Base-by-base conservation (phyloP, 2,113 vertebrate genomes). In the Microtus richardsoni region DNA sequence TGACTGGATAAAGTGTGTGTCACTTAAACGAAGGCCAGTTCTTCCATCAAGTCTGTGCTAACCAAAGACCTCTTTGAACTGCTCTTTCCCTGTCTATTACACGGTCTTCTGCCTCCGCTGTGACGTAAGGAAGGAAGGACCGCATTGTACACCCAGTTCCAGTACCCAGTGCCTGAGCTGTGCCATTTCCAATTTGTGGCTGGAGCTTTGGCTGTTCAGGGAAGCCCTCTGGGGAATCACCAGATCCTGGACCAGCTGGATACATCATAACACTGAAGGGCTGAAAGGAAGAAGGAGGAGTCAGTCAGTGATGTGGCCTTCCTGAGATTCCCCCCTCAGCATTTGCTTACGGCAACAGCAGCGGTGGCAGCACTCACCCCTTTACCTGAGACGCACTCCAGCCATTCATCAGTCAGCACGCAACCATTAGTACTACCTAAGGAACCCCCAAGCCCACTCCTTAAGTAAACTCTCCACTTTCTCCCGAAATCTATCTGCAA, bases 221-320 rank as follows among this genome's bases (percentile, higher is more conserved):
- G 84, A 97, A 97, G 96, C 94, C 95, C 54, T 96, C 96, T 33
- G 97, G 96, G 66, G 95, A 97, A 90, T 97, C 97, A 89, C 97
- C 97, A 66, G 95, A 98, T 89, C 94, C 95, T 88, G 97, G 97
- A 91, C 97, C 96, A 70, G 95, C 96, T 79, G 97, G 94, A 21
- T 97, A 87, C 97, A 98, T 97, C 96, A n/a, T 97, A 64, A 93
- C 77, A 91, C 90, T 86, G 90, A 86, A 84, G 95, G 70, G 77
- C 96, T 97, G 17, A 82, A 75, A 95, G 82, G 79, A 90, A 73
- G 79, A 30, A 70, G 49, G 74, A 74, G n/a, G 44, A 94, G 36
- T n/a, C n/a, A 58, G 66, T 97, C 82, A 94, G 94, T 83, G 24
- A 12, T 19, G 41, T 39, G 83, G 2, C 30, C 49, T 87, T 73